Percentiles rank a stretch among this genome's conserved stretches.
Evolutionary conservation across 1,140 invertebrate genomes (phyloP).

Genomic region (Diploscapter pachys): DNA sequence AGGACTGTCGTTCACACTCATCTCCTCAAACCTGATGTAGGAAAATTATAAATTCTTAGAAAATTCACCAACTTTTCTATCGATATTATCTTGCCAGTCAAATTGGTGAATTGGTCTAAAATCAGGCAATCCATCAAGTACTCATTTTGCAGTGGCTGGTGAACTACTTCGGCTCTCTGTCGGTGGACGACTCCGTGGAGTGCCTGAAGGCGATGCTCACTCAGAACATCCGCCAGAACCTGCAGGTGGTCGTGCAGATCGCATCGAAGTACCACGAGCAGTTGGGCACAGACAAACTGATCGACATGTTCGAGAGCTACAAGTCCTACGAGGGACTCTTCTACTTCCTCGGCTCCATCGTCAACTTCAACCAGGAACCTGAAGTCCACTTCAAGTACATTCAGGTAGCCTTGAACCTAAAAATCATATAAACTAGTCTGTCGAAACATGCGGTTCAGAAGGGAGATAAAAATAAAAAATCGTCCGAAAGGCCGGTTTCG

Average conservation of each 20-base stretch:
- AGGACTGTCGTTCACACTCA: constrained; percentile 94
- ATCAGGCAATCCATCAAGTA: constrained; percentile 20
- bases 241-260: constrained; percentile 85
- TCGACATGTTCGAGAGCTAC: constrained; percentile 97
- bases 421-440: too few relatives aligned
- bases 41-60: constrained; percentile 48
- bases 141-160: constrained; percentile 79
- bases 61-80: background rate
- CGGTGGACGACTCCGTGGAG: constrained; percentile 95
- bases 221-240: constrained; percentile 92
- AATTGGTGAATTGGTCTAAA: too few relatives aligned
- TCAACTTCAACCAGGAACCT: constrained; percentile 97
- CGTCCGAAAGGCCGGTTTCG: too few relatives aligned
- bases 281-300: constrained; percentile 89
- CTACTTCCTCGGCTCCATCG: constrained; percentile 97
- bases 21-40: constrained; percentile 74
- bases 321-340: constrained; percentile 98
- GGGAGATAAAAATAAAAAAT: too few relatives aligned
- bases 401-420: constrained; percentile 54
- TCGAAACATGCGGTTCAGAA: too few relatives aligned
- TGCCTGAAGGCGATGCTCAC: constrained; percentile 96
- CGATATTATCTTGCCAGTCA: background rate
- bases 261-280: constrained; percentile 99
- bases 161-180: constrained; percentile 92
- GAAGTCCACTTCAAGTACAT: constrained; percentile 99